phyloP scores from a whole-genome alignment of 2,113 vertebrate genomes.

The Dendropsophus ebraccatus region DNA sequence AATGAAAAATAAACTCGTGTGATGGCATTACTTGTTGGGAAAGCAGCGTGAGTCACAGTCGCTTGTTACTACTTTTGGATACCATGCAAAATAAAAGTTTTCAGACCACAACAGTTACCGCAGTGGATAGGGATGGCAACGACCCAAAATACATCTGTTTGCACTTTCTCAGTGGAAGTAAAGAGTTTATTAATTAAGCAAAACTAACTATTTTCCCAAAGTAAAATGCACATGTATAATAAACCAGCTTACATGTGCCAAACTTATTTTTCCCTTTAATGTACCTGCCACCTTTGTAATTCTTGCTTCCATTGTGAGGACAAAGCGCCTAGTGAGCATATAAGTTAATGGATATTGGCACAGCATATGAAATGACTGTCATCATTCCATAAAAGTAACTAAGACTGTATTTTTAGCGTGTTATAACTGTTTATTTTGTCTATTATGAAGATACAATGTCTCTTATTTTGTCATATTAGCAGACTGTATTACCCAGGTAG shows the following conservation, averaged over 20 bases:
- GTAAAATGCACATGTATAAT: not conserved
- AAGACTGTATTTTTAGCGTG: not conserved
- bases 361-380: not conserved
- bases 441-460: not conserved
- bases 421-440: not conserved
- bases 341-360: not conserved
- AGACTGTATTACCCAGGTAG: constrained; percentile 7
- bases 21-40: constrained; percentile 28
- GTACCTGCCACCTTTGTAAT: not conserved
- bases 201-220: constrained; percentile 18
- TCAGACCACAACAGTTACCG: constrained; percentile 28
- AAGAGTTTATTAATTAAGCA: not conserved
- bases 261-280: not conserved
- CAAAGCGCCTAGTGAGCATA: not conserved
- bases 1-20: constrained; percentile 50
- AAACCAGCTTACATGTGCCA: not conserved
- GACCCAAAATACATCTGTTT: constrained; percentile 11
- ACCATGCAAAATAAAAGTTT: constrained; percentile 47
- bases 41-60: constrained; percentile 25
- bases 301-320: not conserved
- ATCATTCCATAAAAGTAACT: not conserved
- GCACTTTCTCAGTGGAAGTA: not conserved
- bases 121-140: constrained; percentile 24
- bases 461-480: not conserved
- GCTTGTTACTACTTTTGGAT: constrained; percentile 37